A percentile compares a stretch with the other conserved stretches of the same genome.
phyloP scores from a whole-genome alignment of 2,797 vertebrate genomes.

The Chelmon rostratus region DNA sequence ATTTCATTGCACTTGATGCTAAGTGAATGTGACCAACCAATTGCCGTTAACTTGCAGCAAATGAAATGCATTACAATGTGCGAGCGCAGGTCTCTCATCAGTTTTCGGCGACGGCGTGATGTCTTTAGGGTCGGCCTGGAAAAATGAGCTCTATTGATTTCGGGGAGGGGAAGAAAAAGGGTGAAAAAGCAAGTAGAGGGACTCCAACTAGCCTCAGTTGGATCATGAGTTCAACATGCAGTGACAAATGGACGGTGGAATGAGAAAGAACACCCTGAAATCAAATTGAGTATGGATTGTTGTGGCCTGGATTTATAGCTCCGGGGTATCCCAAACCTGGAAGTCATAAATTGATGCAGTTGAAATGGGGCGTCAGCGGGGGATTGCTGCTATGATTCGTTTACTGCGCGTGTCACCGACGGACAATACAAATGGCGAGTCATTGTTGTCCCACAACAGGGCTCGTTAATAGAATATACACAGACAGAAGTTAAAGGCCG shows the following conservation, averaged over 20 bases:
- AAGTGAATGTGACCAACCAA: slow-evolving; percentile 73
- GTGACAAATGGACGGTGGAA: slow-evolving; percentile 74
- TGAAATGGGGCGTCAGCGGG: slow-evolving; percentile 64
- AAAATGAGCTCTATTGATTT: slow-evolving; percentile 80
- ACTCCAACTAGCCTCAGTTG: slow-evolving; percentile 70
- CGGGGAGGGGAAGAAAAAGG: slow-evolving; percentile 31
- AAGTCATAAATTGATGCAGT: slow-evolving; percentile 79
- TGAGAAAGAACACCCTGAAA: slow-evolving; percentile 76
- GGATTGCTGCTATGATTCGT: slow-evolving; percentile 69
- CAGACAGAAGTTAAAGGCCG: slow-evolving; percentile 71
- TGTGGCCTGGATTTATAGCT: slow-evolving; percentile 73
- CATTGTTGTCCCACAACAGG: slow-evolving; percentile 69
- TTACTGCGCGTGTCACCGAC: slow-evolving; percentile 55
- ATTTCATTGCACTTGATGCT: slow-evolving; percentile 69
- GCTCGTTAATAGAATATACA: slow-evolving; percentile 76
- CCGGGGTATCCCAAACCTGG: slow-evolving; percentile 63
- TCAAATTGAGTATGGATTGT: slow-evolving; percentile 80
- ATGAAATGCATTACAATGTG: slow-evolving; percentile 73
- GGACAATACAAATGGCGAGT: slow-evolving; percentile 66
- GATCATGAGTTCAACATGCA: slow-evolving; percentile 74
- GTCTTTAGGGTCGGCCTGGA: slow-evolving; percentile 54
- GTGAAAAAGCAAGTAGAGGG: slow-evolving; percentile 57
- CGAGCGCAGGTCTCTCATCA: slow-evolving; percentile 52
- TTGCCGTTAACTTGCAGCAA: slow-evolving; percentile 71
- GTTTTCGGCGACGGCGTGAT: slow-evolving; percentile 48